phyloP scores from a whole-genome alignment of 1,140 invertebrate genomes.

The Drosophila repleta region DNA sequence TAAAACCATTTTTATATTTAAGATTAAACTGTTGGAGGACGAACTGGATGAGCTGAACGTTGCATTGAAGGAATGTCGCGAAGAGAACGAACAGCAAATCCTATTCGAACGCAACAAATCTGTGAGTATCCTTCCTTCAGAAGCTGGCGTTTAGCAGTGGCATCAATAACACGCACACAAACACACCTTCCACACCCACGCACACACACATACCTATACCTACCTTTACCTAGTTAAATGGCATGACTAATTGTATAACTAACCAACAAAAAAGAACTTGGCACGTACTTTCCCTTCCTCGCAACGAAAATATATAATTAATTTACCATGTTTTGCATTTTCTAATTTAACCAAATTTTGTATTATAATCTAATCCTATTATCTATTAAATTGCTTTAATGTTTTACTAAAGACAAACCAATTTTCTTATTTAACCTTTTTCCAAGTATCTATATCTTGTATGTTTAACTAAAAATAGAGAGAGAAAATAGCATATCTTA shows the following conservation, averaged over 20 bases:
- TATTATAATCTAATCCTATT: slow-evolving; percentile 10
- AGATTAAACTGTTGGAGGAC: slow-evolving; percentile 86
- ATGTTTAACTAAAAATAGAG: neutral
- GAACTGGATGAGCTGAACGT: slow-evolving; percentile 87
- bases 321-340: slow-evolving; percentile 40
- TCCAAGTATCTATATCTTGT: slow-evolving; percentile 35
- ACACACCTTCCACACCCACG: neutral
- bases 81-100: slow-evolving; percentile 87
- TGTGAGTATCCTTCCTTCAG: slow-evolving; percentile 86
- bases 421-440: slow-evolving; percentile 21
- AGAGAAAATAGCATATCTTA: slow-evolving; percentile 23
- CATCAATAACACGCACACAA: slow-evolving; percentile 39
- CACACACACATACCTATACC: neutral
- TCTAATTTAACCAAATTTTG: slow-evolving; percentile 41
- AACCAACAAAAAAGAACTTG: slow-evolving; percentile 30
- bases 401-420: neutral
- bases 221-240: neutral
- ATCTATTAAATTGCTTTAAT: slow-evolving; percentile 32
- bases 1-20: neutral
- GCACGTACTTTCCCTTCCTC: slow-evolving; percentile 10
- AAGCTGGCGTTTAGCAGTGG: slow-evolving; percentile 69
- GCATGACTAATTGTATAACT: slow-evolving; percentile 31
- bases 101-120: slow-evolving; percentile 87
- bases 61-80: slow-evolving; percentile 86
- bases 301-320: slow-evolving; percentile 11